Percentiles rank a stretch among this genome's conserved stretches.
Conservation (phyloP, 2,888 invertebrate genomes). For the Hermodice carunculata region DNA sequence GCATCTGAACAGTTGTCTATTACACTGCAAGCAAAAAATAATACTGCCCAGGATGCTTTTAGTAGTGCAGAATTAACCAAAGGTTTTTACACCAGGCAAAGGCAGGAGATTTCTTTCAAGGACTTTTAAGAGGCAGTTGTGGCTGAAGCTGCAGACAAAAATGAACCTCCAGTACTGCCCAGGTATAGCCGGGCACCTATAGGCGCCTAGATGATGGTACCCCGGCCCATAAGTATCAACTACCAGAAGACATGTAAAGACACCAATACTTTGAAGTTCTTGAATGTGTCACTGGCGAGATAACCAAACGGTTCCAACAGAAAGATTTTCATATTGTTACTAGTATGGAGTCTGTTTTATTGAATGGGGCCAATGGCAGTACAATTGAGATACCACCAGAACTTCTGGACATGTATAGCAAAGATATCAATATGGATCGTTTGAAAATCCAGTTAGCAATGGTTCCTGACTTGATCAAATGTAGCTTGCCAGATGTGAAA, state of each 20-base stretch:
- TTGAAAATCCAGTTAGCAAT: not conserved
- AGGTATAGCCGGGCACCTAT: not conserved
- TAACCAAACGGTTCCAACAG: not conserved
- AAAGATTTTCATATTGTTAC: not conserved
- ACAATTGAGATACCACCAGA: not conserved
- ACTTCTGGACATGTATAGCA: not conserved
- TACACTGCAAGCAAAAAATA: constrained; percentile 6
- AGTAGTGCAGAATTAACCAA: not conserved
- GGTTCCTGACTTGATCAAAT: not conserved
- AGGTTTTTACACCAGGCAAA: not conserved
- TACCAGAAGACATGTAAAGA: not conserved
- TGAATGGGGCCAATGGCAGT: too few relatives aligned
- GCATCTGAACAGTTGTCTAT: constrained; percentile 1
- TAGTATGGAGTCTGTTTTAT: too few relatives aligned
- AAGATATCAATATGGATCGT: not conserved
- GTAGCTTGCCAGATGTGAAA: not conserved
- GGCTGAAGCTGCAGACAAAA: not conserved
- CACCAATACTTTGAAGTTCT: not conserved
- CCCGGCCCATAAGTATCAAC: not conserved
- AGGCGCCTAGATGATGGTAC: not conserved
- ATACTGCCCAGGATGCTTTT: not conserved
- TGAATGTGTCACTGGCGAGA: not conserved
- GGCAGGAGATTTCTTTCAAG: not conserved
- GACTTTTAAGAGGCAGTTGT: not conserved
- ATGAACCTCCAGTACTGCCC: not conserved